Evolutionary conservation across 2,797 vertebrate species (phyloP), one percentile per base, ranked within the genome.

Genomic region (Sphaeramia orbicularis): DNA sequence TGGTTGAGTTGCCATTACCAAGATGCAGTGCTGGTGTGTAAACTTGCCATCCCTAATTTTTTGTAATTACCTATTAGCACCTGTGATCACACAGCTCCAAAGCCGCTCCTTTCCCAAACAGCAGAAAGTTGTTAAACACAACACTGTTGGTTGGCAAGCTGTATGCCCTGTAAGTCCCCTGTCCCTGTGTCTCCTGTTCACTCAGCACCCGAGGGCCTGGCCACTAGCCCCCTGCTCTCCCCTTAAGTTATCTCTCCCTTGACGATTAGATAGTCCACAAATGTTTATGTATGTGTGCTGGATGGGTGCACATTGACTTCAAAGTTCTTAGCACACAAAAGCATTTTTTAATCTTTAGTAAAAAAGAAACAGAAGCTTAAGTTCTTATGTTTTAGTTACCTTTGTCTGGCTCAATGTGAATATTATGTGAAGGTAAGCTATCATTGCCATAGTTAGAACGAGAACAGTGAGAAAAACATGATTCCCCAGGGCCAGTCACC

Each of bases 401-500:
- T 44, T 36, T 69, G 18, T 44, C 24, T 27, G 4, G 24, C 24
- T 27, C 24, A 27, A 3, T 27, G 2, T 27, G 24, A 27, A 27
- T 6, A 6, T 6, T 27, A 27, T 27, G 24, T 27, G 24, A 89
- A 79, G 67, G 66, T 37, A 60, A 69, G 59, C 64, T 53, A 71
- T 78, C 61, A 58, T 59, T 64, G 37, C 51, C 40, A 35, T 44
- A 65, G 67, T 81, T 78, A 59, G 57, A 70, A 71, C 71, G 36
- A 66, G 40, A 81, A 68, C 69, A 74, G 74, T 71, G 86, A 92
- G 90, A 90, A 89, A 86, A 91, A 91, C 88, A 91, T 7, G 50
- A 80, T 70, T 86, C 87, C 85, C 86, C 10, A 19, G 72, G 75
- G 87, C 44, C 53, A 19, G 49, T 44, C 57, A 65, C 77, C 60